phyloP scores from a whole-genome alignment of 2,888 invertebrate species.

The Xylophagus ater region DNA sequence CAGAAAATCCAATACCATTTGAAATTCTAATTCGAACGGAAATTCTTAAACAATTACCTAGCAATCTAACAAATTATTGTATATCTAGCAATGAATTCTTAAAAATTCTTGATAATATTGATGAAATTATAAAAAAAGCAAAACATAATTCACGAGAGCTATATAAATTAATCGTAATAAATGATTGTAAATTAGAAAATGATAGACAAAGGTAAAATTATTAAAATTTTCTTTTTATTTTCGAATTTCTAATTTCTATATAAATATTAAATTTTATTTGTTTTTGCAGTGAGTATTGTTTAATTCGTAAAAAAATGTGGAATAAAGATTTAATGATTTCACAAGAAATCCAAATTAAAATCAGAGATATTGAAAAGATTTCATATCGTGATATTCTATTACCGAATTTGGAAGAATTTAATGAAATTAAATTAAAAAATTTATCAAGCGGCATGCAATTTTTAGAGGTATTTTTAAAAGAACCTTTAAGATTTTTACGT shows the following conservation, averaged over 20 bases:
- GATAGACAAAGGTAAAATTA: constrained; percentile 14
- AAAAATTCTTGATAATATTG: constrained; percentile 3
- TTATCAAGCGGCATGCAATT: constrained; percentile 11
- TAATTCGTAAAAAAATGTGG: constrained; percentile 2
- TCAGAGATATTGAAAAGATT: constrained; percentile 9
- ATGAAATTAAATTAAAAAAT: constrained; percentile 1
- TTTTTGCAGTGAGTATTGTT: constrained; percentile 11
- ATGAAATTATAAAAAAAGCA: constrained; percentile 3
- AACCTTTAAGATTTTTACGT: no score
- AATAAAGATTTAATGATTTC: background rate
- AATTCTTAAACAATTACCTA: constrained; percentile 2
- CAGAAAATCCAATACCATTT: constrained; percentile 7
- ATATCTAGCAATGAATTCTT: constrained; percentile 7
- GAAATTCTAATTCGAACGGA: constrained; percentile 8
- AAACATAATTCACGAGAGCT: constrained; percentile 2
- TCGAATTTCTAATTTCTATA: background rate
- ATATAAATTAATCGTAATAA: background rate
- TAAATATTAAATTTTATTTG: no score
- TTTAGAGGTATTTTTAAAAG: constrained; percentile 4
- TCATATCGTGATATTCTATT: constrained; percentile 9
- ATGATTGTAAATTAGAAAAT: constrained; percentile 2
- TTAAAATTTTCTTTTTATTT: background rate
- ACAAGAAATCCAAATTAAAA: constrained; percentile 6
- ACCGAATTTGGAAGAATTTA: constrained; percentile 8
- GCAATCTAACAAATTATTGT: constrained; percentile 8